These are phyloP conservation scores for Pan troglodytes DNA, from an alignment of 2,113 vertebrate genomes.

Conservation along the genomic window DNA sequence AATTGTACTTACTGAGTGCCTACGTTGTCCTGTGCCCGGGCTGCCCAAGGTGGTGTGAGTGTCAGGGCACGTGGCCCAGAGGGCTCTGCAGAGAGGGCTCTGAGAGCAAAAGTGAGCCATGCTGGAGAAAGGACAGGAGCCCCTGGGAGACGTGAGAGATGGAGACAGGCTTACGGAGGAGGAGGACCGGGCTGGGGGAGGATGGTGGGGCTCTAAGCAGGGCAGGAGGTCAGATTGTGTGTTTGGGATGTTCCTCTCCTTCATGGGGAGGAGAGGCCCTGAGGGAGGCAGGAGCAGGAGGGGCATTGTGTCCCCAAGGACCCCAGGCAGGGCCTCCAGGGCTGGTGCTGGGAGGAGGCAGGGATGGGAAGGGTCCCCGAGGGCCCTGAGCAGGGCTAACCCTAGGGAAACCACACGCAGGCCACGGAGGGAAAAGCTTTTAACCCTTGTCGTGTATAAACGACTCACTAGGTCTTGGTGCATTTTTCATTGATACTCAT, in stretches of 20 bases:
- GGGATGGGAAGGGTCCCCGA: background rate
- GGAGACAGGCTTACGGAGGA: accelerated
- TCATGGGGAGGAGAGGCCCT: background rate
- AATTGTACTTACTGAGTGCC: background rate
- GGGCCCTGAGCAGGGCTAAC: background rate
- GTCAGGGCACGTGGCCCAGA: background rate
- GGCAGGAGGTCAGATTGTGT: background rate
- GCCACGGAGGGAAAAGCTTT: background rate
- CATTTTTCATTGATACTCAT: background rate
- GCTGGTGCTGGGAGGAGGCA: background rate
- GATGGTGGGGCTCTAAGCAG: background rate
- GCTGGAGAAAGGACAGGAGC: background rate
- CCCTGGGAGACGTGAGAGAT: background rate
- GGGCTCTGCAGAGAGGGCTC: background rate
- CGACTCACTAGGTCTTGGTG: background rate
- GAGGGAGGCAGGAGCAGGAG: background rate
- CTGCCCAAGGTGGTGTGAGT: background rate
- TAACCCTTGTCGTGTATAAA: background rate
- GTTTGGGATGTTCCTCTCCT: background rate
- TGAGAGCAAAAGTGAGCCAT: background rate
- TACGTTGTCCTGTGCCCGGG: background rate
- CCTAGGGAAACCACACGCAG: background rate
- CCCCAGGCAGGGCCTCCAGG: background rate
- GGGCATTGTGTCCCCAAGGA: background rate
- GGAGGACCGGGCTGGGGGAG: background rate